Evolutionary conservation across 2,113 vertebrate species (phyloP), one percentile per base, ranked within the genome.

Genomic region (Odontophorus gujanensis): DNA sequence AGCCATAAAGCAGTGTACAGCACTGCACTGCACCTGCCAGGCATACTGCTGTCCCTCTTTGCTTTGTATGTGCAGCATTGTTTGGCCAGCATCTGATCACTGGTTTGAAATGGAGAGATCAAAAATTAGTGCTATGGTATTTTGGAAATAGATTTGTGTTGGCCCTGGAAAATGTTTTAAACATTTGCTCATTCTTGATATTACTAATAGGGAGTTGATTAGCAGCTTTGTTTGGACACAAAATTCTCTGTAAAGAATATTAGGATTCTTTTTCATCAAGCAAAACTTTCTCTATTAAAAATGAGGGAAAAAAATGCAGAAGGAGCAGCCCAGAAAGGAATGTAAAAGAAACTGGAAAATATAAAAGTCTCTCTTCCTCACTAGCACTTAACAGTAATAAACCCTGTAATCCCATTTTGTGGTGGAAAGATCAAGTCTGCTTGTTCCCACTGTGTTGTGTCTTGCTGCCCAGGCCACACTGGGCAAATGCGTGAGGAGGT

Each of bases 51-150:
- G 8, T 32, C 53, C n/a, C 48, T 10, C 61, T 40, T 45, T 9
- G 7, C 26, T 43, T 47, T 67, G 16, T 28, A 15, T 0, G 0
- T 16, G 15, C 4, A 3, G 30, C 2, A 2, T 12, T 13, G 15
- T 1, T 1, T 2, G 17, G 26, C n/a, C 51, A 13, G 20, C 2
- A 9, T 7, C 32, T 4, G 12, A 38, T 81, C 42, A 5, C 3
- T 7, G 66, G 45, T 47, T 50, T 26, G 20, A 42, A 62, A 38
- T 3, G 12, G 19, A 20, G 13, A 12, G 30, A 66, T 25, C 38
- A 11, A 28, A 42, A 77, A 7, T 9, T 36, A 57, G 11, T 40
- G 26, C 45, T 47, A 34, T 0, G 8, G 16, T 19, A 22, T 55
- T 89, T 24, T 30, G 25, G 34, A 34, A 57, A 22, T n/a, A 86